Conservation (phyloP, 2,888 invertebrate genomes). For the Melieria crassipennis region DNA sequence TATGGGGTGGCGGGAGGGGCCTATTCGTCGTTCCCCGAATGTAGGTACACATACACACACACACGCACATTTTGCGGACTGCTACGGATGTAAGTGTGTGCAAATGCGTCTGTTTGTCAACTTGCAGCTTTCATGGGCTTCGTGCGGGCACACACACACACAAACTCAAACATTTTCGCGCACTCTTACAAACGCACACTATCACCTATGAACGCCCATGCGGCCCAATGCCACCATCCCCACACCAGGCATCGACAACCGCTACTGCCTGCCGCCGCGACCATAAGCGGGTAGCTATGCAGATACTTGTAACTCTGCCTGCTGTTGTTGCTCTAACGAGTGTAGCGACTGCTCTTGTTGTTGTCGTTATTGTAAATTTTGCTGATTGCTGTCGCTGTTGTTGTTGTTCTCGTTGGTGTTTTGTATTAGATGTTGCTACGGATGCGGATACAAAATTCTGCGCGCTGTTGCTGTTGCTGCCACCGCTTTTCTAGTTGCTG, state of each 20-base stretch:
- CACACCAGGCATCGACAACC: conserved; percentile 12
- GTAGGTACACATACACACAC: too few relatives aligned
- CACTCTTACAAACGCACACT: conserved; percentile 26
- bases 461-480: conserved; percentile 36
- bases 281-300: conserved; percentile 14
- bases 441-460: conserved; percentile 48
- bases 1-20: too few relatives aligned
- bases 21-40: too few relatives aligned
- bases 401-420: conserved; percentile 32
- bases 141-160: conserved; percentile 39
- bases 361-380: conserved; percentile 18
- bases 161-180: neutral
- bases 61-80: neutral
- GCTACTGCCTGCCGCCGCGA: neutral
- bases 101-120: conserved; percentile 36
- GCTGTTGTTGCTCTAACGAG: neutral
- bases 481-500: conserved; percentile 54
- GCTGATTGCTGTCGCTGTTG: conserved; percentile 24
- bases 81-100: conserved; percentile 37
- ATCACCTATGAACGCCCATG: conserved; percentile 39
- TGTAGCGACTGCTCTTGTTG: conserved; percentile 16
- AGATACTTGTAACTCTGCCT: conserved; percentile 6
- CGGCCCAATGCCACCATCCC: conserved; percentile 39
- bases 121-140: conserved; percentile 49
- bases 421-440: conserved; percentile 40